Percentiles rank a stretch among this genome's conserved stretches.
Conservation (phyloP, 2,797 vertebrate genomes). For the Schizopygopsis malacanthus region DNA sequence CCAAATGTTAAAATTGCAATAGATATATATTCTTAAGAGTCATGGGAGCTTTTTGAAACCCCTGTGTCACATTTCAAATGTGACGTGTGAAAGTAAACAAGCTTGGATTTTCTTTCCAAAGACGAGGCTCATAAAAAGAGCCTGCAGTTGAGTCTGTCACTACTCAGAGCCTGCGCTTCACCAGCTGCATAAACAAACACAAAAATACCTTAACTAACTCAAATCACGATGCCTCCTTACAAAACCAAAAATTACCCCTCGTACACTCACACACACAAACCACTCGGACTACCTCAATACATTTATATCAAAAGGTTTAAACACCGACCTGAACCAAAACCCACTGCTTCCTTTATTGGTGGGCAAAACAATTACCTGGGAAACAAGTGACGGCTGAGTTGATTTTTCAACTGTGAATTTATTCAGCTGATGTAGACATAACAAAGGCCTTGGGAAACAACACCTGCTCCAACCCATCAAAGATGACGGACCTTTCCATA, state of each 20-base stretch:
- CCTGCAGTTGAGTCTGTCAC: constrained; percentile 32
- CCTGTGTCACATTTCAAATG: constrained; percentile 45
- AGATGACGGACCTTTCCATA: neutral
- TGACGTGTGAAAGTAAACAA: constrained; percentile 47
- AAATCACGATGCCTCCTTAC: neutral
- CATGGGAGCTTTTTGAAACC: constrained; percentile 44
- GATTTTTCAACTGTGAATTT: neutral
- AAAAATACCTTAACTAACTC: neutral
- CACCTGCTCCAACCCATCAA: constrained; percentile 21
- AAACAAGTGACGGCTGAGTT: neutral
- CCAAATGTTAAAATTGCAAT: neutral
- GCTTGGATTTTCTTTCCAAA: constrained; percentile 25
- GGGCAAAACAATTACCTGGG: constrained; percentile 17
- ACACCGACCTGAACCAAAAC: constrained; percentile 17
- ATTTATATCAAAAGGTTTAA: constrained; percentile 23
- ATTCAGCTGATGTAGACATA: constrained; percentile 26
- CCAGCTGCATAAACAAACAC: constrained; percentile 55
- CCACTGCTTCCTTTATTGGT: neutral
- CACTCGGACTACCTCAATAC: neutral
- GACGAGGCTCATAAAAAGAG: constrained; percentile 38
- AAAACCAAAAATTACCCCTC: neutral
- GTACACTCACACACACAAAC: neutral
- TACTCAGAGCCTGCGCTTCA: constrained; percentile 15
- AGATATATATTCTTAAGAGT: neutral
- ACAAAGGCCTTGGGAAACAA: constrained; percentile 6